Percentiles rank a stretch among this genome's conserved stretches.
These are phyloP conservation scores for Oreochromis spilurus DNA, from an alignment of 2,113 vertebrate species.

Conservation along the genomic window DNA sequence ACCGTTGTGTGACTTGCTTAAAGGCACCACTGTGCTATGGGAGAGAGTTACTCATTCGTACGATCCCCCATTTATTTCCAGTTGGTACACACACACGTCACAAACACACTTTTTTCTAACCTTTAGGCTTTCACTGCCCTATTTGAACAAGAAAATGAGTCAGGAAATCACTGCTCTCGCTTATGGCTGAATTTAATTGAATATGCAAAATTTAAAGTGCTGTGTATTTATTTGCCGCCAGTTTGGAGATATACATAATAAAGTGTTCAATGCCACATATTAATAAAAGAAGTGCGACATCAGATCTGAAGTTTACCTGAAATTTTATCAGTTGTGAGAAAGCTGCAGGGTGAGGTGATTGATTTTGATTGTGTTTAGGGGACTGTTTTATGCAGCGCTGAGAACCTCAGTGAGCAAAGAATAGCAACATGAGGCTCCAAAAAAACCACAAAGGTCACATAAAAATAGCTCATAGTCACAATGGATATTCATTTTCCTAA, in stretches of 20 bases:
- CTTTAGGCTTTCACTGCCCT: conserved; percentile 38
- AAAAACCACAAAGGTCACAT: neutral
- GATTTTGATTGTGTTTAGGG: neutral
- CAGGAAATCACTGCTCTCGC: conserved; percentile 1
- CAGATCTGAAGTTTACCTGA: neutral
- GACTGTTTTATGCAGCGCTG: neutral
- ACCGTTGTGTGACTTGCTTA: conserved; percentile 22
- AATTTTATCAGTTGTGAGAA: neutral
- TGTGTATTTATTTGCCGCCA: neutral
- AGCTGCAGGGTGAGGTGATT: neutral
- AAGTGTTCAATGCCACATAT: neutral
- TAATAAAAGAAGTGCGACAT: fast-evolving
- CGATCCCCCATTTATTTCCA: neutral
- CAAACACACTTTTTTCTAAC: neutral
- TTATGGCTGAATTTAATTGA: conserved; percentile 2
- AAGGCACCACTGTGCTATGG: conserved; percentile 1
- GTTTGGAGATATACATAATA: neutral
- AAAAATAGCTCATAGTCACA: neutral
- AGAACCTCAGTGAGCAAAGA: neutral
- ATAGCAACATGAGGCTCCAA: neutral
- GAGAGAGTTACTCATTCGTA: conserved; percentile 33
- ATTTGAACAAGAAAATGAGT: conserved; percentile 19
- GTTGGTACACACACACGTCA: neutral
- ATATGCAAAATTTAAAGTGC: neutral
- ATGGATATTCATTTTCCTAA: neutral